A percentile compares a stretch with the other conserved stretches of the same genome.
phyloP scores from a whole-genome alignment of 2,797 vertebrate species.

The Darevskia mixta region DNA sequence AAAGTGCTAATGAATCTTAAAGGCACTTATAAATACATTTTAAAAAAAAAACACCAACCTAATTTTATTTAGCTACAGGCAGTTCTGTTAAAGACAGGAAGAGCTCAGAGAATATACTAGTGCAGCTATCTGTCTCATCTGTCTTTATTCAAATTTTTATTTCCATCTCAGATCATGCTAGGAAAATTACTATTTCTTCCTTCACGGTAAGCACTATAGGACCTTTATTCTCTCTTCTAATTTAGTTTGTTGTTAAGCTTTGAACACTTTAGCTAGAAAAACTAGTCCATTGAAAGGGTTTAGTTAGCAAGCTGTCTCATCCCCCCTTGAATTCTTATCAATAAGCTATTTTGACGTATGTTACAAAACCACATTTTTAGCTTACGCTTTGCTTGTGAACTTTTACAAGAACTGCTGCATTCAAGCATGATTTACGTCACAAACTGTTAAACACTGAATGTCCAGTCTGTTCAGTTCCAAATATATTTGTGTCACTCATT shows the following conservation, averaged over 20 bases:
- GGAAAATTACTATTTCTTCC: constrained; percentile 24
- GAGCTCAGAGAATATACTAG: not conserved
- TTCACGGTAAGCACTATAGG: not conserved
- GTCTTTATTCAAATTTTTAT: constrained; percentile 12
- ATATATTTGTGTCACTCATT: not conserved
- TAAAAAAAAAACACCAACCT: not conserved
- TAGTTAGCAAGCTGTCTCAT: constrained; percentile 24
- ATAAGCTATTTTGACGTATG: not conserved
- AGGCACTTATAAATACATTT: not conserved
- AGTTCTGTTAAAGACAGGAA: not conserved
- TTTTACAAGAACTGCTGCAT: not conserved
- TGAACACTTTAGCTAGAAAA: constrained; percentile 7
- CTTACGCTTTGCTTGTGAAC: not conserved
- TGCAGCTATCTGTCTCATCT: not conserved
- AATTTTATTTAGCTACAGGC: not conserved
- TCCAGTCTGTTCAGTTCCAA: not conserved
- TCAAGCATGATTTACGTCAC: not conserved
- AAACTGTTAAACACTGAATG: not conserved
- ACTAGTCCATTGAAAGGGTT: constrained; percentile 33
- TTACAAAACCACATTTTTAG: constrained; percentile 9
- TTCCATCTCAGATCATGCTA: constrained; percentile 43
- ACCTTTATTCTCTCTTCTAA: not conserved
- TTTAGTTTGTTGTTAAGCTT: not conserved
- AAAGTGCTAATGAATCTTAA: not conserved
- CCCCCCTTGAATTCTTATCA: constrained; percentile 1